Percentiles rank a stretch among this genome's conserved stretches.
phyloP scores from a whole-genome alignment of 2,797 vertebrate species.

The Argentina silus region DNA sequence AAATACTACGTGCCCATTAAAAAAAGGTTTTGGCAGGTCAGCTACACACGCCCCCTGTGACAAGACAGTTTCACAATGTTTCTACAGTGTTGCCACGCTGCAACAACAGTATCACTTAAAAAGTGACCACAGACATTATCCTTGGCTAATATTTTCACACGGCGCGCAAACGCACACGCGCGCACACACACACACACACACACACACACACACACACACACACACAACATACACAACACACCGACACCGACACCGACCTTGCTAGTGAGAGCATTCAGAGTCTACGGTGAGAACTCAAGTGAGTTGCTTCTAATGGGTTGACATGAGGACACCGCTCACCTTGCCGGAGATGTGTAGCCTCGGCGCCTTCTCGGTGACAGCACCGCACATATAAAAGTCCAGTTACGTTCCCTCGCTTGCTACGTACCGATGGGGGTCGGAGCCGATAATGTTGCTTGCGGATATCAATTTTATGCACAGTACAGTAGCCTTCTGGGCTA shows the following conservation, averaged over 20 bases:
- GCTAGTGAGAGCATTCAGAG: not conserved
- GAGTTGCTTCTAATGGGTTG: conserved; percentile 43
- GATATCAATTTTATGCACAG: not conserved
- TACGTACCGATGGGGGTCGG: not conserved
- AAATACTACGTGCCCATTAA: not conserved
- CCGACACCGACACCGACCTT: not conserved
- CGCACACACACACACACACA: too few species aligned
- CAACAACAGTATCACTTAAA: too few species aligned
- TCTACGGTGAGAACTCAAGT: not conserved
- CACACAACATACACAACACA: too few species aligned
- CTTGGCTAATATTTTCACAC: not conserved
- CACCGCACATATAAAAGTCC: not conserved
- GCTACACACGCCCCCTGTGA: not conserved
- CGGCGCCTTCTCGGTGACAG: conserved; percentile 2
- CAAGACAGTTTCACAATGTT: not conserved
- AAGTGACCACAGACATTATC: not conserved
- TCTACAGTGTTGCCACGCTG: not conserved
- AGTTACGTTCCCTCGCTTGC: not conserved
- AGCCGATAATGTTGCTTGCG: conserved; percentile 1
- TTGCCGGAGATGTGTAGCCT: conserved; percentile 36
- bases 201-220: too few species aligned
- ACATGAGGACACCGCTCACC: conserved; percentile 66
- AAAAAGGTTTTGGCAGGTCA: not conserved
- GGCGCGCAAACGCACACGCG: too few species aligned
- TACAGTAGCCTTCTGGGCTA: too few species aligned